Evolutionary conservation across 2,888 invertebrate species (phyloP), one percentile per base, ranked within the genome.

Genomic region (Eudemis profundana): DNA sequence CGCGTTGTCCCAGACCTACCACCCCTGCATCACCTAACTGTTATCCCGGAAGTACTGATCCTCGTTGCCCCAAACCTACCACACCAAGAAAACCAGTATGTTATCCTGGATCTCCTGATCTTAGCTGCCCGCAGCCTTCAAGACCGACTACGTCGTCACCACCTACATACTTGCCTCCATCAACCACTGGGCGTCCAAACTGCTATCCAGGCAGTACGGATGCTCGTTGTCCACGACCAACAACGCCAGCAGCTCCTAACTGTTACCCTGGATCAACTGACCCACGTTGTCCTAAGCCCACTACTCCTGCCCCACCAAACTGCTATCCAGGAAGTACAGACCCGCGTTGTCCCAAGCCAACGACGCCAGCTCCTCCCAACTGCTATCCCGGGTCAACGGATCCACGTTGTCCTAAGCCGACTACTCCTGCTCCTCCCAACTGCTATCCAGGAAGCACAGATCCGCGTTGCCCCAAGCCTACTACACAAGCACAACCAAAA

Each of bases 251-350:
- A 21, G 23, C 19, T 2, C 53, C 56, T 5, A 53, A 54, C 2
- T 62, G 72, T 67, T 80, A 83, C 72, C 84, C 84, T 27, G 82
- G 82, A 62, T 74, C 74, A 4, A 68, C 62, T 3, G 80, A 82
- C 67, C 77, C 79, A 72, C 27, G 79, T 75, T 12, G 75, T 81
- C 14, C 69, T 56, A 10, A 84, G 83, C 69, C 79, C 78, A 14
- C 72, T n/a, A 69, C 76, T 3, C 72, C 71, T 29, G 50, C 77
- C 44, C 72, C 69, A 19, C 69, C 68, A 4, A 70, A 67, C 1
- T 77, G 79, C 47, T 77, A 72, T 62, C 80, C 79, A 15, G 79
- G 61, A 4, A 40, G 27, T 19, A 42, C 23, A 10, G 61, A 61
- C 33, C 61, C 61, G 1, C 27, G 51, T 0, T 51, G 51, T 4